Evolutionary conservation across 1,140 invertebrate species (phyloP).

Genomic region (Drusus annulatus): DNA sequence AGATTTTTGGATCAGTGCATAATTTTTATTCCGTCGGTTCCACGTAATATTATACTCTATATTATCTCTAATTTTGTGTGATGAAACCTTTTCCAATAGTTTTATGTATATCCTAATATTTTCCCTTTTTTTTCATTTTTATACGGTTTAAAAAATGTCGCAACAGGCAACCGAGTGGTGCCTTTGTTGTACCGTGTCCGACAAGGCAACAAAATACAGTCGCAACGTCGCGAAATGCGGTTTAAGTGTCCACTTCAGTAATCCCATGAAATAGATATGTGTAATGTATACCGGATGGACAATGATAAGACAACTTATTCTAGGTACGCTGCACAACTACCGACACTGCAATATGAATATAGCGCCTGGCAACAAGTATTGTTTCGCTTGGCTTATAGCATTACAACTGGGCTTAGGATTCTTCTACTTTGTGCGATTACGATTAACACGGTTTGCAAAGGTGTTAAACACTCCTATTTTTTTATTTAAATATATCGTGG

Average conservation of each 20-base stretch:
- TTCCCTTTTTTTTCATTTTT: too few species aligned
- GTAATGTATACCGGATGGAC: constrained; percentile 6
- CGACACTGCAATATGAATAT: background rate
- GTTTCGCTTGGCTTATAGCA: background rate
- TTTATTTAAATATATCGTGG: too few species aligned
- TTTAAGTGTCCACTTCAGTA: constrained; percentile 28
- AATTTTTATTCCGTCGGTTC: too few species aligned
- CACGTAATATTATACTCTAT: too few species aligned
- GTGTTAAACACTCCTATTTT: too few species aligned
- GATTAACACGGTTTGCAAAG: background rate
- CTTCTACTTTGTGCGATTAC: background rate
- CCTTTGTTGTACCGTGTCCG: background rate
- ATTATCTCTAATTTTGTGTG: too few species aligned
- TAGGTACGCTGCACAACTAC: too few species aligned
- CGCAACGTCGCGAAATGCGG: constrained; percentile 13
- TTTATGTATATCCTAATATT: too few species aligned
- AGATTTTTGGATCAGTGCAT: too few species aligned
- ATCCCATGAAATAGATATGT: constrained; percentile 26
- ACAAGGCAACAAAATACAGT: background rate
- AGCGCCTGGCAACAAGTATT: background rate
- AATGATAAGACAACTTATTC: background rate
- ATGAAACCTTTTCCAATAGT: too few species aligned
- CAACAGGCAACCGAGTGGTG: too few species aligned
- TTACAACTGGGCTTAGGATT: background rate
- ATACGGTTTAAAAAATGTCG: too few species aligned